Evolutionary conservation across 2,797 vertebrate species (phyloP).

Genomic region (Pagetopsis macropterus): DNA sequence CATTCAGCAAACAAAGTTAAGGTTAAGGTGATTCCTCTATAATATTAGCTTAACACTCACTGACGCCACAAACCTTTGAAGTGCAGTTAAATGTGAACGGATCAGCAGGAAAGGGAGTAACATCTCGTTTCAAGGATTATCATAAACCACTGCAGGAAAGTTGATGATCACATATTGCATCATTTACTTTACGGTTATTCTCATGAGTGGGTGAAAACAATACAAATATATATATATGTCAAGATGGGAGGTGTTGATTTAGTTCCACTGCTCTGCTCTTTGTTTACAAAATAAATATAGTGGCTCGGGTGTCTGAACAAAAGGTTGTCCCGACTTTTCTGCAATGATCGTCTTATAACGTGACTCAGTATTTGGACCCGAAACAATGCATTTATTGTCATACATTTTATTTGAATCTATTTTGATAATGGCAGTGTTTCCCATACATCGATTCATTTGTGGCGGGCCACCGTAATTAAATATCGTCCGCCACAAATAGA

Average conservation of each 20-base stretch:
- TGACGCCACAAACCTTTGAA: not conserved
- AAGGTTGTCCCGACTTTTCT: slow-evolving; percentile 1
- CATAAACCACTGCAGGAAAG: not conserved
- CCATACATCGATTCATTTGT: too few relatives aligned
- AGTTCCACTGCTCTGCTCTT: slow-evolving; percentile 2
- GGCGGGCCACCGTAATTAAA: too few relatives aligned
- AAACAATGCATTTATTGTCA: not conserved
- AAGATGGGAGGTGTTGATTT: not conserved
- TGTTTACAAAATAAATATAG: slow-evolving; percentile 46
- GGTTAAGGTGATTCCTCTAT: not conserved
- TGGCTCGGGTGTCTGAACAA: slow-evolving; percentile 12
- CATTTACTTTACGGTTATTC: not conserved
- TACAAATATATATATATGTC: not conserved
- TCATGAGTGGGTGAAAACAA: not conserved
- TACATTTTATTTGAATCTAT: not conserved
- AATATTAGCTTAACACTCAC: not conserved
- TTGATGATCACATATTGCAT: not conserved
- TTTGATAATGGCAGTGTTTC: not conserved
- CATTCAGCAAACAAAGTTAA: not conserved
- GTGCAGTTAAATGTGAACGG: not conserved
- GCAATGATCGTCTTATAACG: not conserved
- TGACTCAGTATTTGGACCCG: not conserved
- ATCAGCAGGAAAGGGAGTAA: not conserved
- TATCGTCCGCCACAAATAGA: too few relatives aligned
- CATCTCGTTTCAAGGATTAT: not conserved